Base-by-base conservation (phyloP, 1,140 invertebrate genomes). In the Neodiprion virginianus region DNA sequence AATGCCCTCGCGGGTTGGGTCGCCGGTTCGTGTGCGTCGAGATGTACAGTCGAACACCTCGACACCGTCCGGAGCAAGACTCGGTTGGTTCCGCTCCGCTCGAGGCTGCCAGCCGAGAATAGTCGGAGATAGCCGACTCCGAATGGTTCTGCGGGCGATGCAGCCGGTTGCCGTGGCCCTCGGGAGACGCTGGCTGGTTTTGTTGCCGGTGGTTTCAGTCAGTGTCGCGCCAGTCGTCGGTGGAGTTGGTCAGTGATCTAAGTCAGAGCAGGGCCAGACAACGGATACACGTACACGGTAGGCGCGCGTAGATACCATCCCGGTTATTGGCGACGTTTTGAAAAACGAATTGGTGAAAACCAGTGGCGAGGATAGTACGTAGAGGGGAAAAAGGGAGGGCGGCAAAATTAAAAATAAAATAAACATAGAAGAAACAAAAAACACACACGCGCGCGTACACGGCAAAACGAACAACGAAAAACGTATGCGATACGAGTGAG, bases 191-290 rank as follows among this genome's bases (percentile, higher is more conserved):
- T 75, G 76, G 53, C 11, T 40, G 53, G 53, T 61, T 61, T 17
- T 61, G 53, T 61, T 12, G 53, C 11, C n/a, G n/a, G 4, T 61
- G 53, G 67, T 66, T 72, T 77, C 71, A 81, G 74, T 76, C 79
- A 84, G 82, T 84, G 79, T 78, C 83, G 83, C 83, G 83, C 82
- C 83, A 83, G 83, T 84, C 79, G 72, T 79, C 80, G 70, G 78
- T 74, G 78, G 76, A 82, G 77, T 80, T 80, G 82, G 80, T 84
- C 83, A 81, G 82, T 83, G 82, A 79, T 83, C 80, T 81, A 79
- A 77, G 79, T 81, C 77, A 79, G 81, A 82, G 75, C 82, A 82
- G 81, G 81, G 72, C 81, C 82, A 76, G 76, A 75, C 77, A 76
- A 74, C 49, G 69, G 10, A 14, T 48, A 66, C 48, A 17, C 48